Conservation (phyloP, 2,888 invertebrate species). For the Athetis lepigone region DNA sequence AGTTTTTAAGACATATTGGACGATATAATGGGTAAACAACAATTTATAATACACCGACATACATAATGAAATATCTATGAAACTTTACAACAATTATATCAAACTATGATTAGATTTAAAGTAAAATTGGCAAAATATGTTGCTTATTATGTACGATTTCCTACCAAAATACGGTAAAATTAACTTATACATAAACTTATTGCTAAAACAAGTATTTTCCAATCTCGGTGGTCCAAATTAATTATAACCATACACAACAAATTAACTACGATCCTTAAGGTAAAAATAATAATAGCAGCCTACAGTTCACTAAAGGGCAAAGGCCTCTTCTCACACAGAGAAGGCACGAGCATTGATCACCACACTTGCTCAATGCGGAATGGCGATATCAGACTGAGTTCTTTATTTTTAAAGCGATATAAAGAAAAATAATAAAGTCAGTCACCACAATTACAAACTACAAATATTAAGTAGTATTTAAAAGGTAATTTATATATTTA, state of each 20-base stretch:
- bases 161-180: conserved; percentile 29
- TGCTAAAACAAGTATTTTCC: conserved; percentile 58
- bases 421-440: conserved; percentile 44
- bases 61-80: conserved; percentile 21
- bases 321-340: too few species aligned
- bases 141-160: conserved; percentile 29
- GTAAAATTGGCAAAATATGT: conserved; percentile 49
- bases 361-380: too few species aligned
- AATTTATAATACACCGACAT: conserved; percentile 24
- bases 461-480: conserved; percentile 32
- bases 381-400: too few species aligned
- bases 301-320: too few species aligned
- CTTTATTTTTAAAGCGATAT: too few species aligned
- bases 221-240: conserved; percentile 75
- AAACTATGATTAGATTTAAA: conserved; percentile 34
- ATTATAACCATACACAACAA: conserved; percentile 57
- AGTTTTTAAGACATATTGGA: conserved; percentile 16
- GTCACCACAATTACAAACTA: conserved; percentile 48
- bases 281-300: too few species aligned
- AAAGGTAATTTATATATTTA: conserved; percentile 37
- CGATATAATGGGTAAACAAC: conserved; percentile 18
- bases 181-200: conserved; percentile 20
- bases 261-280: conserved; percentile 34
- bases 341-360: too few species aligned
- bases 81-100: conserved; percentile 44